These are phyloP conservation scores for Rhea americana DNA, from an alignment of 2,113 vertebrate genomes.

Conservation along the genomic window DNA sequence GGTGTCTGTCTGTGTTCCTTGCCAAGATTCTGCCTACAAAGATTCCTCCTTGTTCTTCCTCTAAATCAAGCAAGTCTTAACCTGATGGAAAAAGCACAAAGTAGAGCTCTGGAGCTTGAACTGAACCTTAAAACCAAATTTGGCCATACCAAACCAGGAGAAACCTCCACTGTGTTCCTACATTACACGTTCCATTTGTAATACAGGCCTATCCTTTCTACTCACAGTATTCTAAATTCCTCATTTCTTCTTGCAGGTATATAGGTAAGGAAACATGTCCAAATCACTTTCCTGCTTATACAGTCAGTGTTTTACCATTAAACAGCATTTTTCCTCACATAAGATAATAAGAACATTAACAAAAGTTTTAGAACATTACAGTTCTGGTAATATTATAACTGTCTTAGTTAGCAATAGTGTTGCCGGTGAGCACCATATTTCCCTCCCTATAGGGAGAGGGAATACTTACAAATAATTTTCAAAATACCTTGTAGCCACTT, in stretches of 20 bases:
- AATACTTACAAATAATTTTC: background rate
- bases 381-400: background rate
- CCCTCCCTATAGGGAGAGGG: background rate
- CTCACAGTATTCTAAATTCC: background rate
- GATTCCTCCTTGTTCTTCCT: background rate
- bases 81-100: background rate
- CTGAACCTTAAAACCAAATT: slow-evolving; percentile 16
- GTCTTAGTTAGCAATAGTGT: background rate
- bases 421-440: background rate
- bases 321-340: background rate
- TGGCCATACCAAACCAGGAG: background rate
- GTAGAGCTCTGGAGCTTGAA: background rate
- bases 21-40: slow-evolving; percentile 8
- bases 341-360: background rate
- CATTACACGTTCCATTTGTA: background rate
- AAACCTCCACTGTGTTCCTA: background rate
- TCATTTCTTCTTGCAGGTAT: background rate
- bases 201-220: background rate
- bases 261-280: background rate
- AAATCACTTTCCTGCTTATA: background rate
- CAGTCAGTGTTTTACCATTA: background rate
- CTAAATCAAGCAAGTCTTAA: background rate
- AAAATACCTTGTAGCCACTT: background rate
- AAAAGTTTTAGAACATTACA: background rate
- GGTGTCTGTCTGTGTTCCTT: background rate